Evolutionary conservation across 2,888 invertebrate species (phyloP), one percentile per base, ranked within the genome.

Genomic region (Xestia rhomboidea): DNA sequence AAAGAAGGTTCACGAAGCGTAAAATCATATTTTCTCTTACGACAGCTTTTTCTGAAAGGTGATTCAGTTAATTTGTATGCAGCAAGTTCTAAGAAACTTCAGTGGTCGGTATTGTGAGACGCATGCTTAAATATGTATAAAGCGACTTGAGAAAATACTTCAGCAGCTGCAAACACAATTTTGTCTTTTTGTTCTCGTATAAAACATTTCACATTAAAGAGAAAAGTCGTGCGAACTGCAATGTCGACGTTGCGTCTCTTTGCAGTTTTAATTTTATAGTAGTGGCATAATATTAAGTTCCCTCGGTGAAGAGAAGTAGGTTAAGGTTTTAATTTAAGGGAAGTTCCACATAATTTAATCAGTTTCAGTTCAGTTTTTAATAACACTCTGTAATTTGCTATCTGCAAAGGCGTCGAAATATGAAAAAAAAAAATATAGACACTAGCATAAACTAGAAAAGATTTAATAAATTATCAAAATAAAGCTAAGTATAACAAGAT

Each of bases 151-250:
- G 66, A 70, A 67, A 82, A 76, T 71, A 63, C 69, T 77, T 69
- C n/a, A 85, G 57, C 71, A 76, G 54, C 72, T 72, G 86, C 38
- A 64, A 76, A 63, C 46, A 71, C 76, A 76, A 54, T 72, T 68
- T 60, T 64, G 24, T 69, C 63, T 69, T 85, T 62, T 76, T 68
- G 67, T 81, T 81, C 68, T 68, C 57, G 38, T 72, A 64, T 71
- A 34, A 60, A 81, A 82, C 85, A 71, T 64, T 82, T 81, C 63
- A 30, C 60, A 85, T 67, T 68, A 63, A 41, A 71, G 63, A 75
- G 66, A 51, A 80, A 70, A 70, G 44, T 81, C 57, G 66, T 68
- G 69, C 60, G 21, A 68, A 54, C 30, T 68, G 51, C 77, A 46
- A 67, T 54, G 77, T 79, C 68, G 68, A 27, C 69, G 46, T 68